phyloP scores from a whole-genome alignment of 2,797 vertebrate genomes.

The Pteronotus mesoamericanus region DNA sequence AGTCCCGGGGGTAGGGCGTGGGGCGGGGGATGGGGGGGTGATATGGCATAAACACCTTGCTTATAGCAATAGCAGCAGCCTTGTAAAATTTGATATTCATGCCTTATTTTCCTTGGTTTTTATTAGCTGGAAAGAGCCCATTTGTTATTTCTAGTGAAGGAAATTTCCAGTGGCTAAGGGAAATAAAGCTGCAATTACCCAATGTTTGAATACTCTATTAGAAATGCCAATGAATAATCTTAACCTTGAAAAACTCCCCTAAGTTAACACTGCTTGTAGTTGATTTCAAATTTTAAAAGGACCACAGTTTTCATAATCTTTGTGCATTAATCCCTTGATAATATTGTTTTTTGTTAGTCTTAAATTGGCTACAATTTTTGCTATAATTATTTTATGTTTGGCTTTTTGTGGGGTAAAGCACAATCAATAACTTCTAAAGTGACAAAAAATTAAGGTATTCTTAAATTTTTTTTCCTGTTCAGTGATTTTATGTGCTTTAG shows the following conservation, averaged over 20 bases:
- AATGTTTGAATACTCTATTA: background rate
- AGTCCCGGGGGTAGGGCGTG: too few relatives aligned
- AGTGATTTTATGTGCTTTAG: background rate
- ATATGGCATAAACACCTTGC: background rate
- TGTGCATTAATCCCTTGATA: background rate
- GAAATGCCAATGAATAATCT: background rate
- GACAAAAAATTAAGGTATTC: background rate
- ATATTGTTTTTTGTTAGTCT: background rate
- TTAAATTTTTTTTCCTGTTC: background rate
- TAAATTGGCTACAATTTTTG: background rate
- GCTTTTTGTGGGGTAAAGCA: rapidly evolving
- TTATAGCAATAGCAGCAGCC: background rate
- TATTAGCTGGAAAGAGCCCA: background rate
- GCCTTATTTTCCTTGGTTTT: background rate
- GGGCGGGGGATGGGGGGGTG: too few relatives aligned
- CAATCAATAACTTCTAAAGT: background rate
- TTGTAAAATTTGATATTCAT: background rate
- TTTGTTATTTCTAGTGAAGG: background rate
- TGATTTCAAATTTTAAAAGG: background rate
- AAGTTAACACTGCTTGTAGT: background rate
- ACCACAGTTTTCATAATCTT: background rate
- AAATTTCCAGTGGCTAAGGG: background rate
- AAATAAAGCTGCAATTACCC: conserved; percentile 2
- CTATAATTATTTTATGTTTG: background rate
- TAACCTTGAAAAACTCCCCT: background rate